Conservation (phyloP, 2,888 invertebrate genomes). For the Phortica okadai region DNA sequence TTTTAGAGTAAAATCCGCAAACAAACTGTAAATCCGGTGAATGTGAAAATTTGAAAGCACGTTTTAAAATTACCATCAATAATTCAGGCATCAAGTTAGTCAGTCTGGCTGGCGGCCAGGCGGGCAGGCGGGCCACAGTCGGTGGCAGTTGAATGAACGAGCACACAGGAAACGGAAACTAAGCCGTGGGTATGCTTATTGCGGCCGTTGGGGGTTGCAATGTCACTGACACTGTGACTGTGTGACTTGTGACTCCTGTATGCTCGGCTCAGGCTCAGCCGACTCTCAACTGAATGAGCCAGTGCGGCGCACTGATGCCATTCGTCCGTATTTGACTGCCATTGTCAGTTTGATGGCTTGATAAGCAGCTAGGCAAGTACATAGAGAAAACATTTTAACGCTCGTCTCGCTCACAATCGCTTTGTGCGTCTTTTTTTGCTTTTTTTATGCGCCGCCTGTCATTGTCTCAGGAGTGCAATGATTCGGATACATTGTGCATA, state of each 20-base stretch:
- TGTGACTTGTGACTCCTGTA: conserved; percentile 9
- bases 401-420: conserved; percentile 16
- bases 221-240: conserved; percentile 56
- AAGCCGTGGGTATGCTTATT: conserved; percentile 8
- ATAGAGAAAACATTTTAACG: conserved; percentile 14
- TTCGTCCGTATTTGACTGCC: conserved; percentile 45
- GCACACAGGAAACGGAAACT: conserved; percentile 26
- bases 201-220: conserved; percentile 37
- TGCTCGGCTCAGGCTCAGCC: conserved; percentile 43
- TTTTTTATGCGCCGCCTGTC: conserved; percentile 4
- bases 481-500: conserved; percentile 30
- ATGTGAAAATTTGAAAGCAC: conserved; percentile 70
- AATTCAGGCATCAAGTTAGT: conserved; percentile 51
- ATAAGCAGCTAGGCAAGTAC: conserved; percentile 49
- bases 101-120: background rate
- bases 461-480: conserved; percentile 27
- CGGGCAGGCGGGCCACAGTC: background rate
- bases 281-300: conserved; percentile 51
- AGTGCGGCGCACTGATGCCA: background rate
- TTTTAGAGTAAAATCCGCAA: conserved; percentile 38
- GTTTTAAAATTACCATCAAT: conserved; percentile 72
- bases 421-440: background rate
- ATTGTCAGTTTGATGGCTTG: conserved; percentile 64
- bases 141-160: background rate
- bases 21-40: conserved; percentile 67